Evolutionary conservation across 2,113 vertebrate species (phyloP).

Genomic region (Muscicapa adusta): DNA sequence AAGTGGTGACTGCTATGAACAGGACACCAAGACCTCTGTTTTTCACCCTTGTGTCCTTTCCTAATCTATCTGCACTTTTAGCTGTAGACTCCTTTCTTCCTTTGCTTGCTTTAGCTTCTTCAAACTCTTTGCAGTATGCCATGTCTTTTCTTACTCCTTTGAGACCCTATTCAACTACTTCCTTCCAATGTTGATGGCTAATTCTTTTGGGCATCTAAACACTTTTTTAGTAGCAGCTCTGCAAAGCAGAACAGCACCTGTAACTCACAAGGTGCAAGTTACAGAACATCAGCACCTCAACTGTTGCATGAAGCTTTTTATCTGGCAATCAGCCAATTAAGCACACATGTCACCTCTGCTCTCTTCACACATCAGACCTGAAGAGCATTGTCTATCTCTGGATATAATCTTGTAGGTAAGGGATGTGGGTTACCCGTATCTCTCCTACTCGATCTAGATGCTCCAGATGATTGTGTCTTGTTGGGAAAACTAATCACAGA

Average conservation of each 20-base stretch:
- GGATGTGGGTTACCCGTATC: not conserved
- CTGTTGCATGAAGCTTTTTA: not conserved
- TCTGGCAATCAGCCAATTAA: not conserved
- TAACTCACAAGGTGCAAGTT: not conserved
- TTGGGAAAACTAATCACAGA: not conserved
- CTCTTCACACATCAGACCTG: not conserved
- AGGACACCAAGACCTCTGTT: not conserved
- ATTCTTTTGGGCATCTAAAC: not conserved
- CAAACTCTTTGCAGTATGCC: not conserved
- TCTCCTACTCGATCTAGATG: not conserved
- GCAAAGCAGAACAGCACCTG: not conserved
- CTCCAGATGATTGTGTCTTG: not conserved
- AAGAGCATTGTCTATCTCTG: not conserved
- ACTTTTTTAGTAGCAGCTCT: not conserved
- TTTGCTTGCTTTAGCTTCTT: not conserved
- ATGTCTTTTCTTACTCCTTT: not conserved
- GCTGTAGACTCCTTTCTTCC: not conserved
- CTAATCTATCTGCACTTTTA: not conserved
- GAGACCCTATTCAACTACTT: not conserved
- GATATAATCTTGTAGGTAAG: not conserved
- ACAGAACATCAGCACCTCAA: not conserved
- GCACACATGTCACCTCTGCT: fast-evolving
- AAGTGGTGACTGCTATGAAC: not conserved
- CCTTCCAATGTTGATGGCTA: not conserved
- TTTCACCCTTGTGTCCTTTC: not conserved